Conservation (phyloP, 1,140 invertebrate species). For the Lithobius niger region DNA sequence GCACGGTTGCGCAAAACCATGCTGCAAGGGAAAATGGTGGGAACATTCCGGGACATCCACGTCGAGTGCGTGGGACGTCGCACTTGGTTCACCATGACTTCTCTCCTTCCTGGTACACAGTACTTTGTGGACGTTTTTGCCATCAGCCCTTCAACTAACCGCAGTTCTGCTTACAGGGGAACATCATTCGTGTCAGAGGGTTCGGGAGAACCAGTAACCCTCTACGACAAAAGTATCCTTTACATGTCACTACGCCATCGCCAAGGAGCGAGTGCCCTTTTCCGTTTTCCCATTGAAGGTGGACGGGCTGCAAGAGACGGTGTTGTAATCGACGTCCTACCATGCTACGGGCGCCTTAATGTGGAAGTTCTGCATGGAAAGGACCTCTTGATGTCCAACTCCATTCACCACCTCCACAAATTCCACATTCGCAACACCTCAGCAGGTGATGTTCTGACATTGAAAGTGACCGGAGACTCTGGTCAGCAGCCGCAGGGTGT, state of each 20-base stretch:
- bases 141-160: conserved; percentile 22
- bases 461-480: background rate
- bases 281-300: background rate
- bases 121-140: conserved; percentile 31
- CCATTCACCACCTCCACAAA: background rate
- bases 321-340: conserved; percentile 1
- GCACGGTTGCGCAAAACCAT: conserved; percentile 16
- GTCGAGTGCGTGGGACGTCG: conserved; percentile 24
- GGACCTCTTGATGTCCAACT: background rate
- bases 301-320: background rate
- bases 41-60: conserved; percentile 15
- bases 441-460: background rate
- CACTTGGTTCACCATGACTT: conserved; percentile 24
- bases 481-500: background rate
- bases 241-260: background rate
- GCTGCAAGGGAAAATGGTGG: conserved; percentile 16
- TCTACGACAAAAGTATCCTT: background rate
- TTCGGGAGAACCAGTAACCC: background rate
- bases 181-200: conserved; percentile 17
- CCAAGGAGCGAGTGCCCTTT: background rate
- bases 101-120: conserved; percentile 20
- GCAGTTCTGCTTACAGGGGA: conserved; percentile 22
- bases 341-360: background rate
- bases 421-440: background rate
- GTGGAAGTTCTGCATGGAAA: background rate